Conservation (phyloP, 2,888 invertebrate genomes). For the Drosophila neotestacea region DNA sequence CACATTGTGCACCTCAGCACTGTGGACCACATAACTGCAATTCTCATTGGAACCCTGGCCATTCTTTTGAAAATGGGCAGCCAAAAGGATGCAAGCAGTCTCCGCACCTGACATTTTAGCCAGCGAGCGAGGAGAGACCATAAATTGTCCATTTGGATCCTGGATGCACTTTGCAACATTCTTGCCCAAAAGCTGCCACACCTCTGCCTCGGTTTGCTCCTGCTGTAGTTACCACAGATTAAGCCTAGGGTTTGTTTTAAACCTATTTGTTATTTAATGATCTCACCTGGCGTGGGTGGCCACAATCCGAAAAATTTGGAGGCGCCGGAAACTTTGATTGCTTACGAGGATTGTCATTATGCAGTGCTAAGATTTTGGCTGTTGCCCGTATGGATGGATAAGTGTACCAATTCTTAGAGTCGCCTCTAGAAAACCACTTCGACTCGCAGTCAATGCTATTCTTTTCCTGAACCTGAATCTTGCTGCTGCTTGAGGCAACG, state of each 20-base stretch:
- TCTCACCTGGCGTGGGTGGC: neutral
- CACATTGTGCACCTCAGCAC: conserved; percentile 4
- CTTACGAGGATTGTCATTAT: neutral
- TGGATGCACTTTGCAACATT: neutral
- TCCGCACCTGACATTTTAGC: conserved; percentile 3
- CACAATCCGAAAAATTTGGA: neutral
- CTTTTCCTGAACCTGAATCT: neutral
- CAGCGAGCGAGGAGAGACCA: neutral
- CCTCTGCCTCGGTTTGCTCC: neutral
- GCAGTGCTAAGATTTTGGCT: neutral
- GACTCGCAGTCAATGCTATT: neutral
- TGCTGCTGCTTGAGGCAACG: neutral
- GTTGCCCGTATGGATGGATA: neutral
- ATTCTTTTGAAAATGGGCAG: conserved; percentile 11
- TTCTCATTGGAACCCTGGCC: neutral
- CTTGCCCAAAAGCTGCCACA: conserved; percentile 9
- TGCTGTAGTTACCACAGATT: neutral
- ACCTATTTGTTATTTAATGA: neutral
- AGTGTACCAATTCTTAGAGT: neutral
- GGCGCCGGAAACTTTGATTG: neutral
- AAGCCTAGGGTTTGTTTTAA: neutral
- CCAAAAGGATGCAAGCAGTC: conserved; percentile 16
- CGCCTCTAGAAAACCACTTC: neutral
- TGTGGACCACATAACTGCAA: neutral
- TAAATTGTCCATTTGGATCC: conserved; percentile 1